phyloP scores from a whole-genome alignment of 2,113 vertebrate genomes.

The Pachypanchax playfairii region DNA sequence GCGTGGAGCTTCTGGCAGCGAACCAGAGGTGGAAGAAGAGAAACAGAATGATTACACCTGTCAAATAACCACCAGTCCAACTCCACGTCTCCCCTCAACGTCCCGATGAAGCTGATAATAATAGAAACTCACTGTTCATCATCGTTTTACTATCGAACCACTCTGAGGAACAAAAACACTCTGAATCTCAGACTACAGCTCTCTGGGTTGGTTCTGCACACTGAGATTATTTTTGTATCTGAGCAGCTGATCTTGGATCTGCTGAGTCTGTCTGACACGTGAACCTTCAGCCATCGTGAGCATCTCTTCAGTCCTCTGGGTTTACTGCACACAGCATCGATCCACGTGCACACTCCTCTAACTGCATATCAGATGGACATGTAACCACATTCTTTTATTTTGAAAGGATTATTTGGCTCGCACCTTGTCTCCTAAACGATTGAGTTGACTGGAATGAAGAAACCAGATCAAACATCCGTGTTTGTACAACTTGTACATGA shows the following conservation, averaged over 20 bases:
- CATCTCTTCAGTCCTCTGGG: neutral
- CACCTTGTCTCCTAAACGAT: neutral
- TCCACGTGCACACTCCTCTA: neutral
- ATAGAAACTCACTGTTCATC: neutral
- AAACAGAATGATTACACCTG: neutral
- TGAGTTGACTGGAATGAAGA: neutral
- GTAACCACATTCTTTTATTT: neutral
- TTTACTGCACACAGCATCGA: neutral
- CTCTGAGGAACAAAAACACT: too few relatives aligned
- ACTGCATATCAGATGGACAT: neutral
- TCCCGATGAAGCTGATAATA: neutral
- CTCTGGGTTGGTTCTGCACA: too few relatives aligned
- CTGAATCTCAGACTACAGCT: too few relatives aligned
- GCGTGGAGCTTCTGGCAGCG: neutral
- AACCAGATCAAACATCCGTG: too few relatives aligned
- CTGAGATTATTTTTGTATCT: too few relatives aligned
- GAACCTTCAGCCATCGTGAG: too few relatives aligned
- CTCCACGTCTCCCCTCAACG: neutral
- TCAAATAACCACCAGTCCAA: neutral
- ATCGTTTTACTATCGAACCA: too few relatives aligned
- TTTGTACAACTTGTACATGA: too few relatives aligned
- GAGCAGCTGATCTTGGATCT: too few relatives aligned
- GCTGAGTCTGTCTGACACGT: neutral
- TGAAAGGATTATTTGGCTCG: conserved; percentile 21
- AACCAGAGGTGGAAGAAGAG: conserved; percentile 1